Evolutionary conservation across 2,113 vertebrate species (phyloP), one percentile per base, ranked within the genome.

Genomic region (Cyanistes caeruleus): DNA sequence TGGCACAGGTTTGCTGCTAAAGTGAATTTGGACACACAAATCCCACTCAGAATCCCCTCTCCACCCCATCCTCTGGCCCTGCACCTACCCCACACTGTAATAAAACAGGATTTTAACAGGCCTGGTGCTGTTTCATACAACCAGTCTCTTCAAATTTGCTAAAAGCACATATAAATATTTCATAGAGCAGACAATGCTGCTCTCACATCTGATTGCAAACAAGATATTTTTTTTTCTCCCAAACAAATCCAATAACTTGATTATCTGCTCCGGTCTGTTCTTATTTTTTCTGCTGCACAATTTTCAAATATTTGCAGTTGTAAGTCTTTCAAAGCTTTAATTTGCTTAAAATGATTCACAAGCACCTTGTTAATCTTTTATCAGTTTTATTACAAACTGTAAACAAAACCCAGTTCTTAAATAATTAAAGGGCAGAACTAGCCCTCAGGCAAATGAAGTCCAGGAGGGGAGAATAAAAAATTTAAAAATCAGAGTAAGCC

Each of bases 281-380:
- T 84, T 63, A 64, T 63, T 80, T 84, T 86, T 89, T 76, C 58
- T 87, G 89, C 74, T 78, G 78, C 60, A 55, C 51, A 86, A 43
- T 84, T 96, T 90, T 90, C 74, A 95, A 95, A 92, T 96, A 95
- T 95, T 95, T 94, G 81, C 63, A 90, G 76, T 89, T 90, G 56
- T 95, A 87, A 96, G 89, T 93, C 87, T 96, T 92, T 87, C 95
- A 91, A 93, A 92, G 73, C 80, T 94, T 93, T 91, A 94, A 95
- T 97, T 96, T 92, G 72, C 84, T 93, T 93, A 94, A 96, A 97
- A 93, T 90, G 51, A 95, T 93, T 84, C 93, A 89, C 87, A 95
- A 96, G 95, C 91, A 95, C 90, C 96, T 97, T 92, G 92, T 97
- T 96, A 97, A 98, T 98, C 90, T 97, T 97, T 97, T 96, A 97